Base-by-base conservation (phyloP, 2,797 vertebrate species). In the Rhodeus uyekii region DNA sequence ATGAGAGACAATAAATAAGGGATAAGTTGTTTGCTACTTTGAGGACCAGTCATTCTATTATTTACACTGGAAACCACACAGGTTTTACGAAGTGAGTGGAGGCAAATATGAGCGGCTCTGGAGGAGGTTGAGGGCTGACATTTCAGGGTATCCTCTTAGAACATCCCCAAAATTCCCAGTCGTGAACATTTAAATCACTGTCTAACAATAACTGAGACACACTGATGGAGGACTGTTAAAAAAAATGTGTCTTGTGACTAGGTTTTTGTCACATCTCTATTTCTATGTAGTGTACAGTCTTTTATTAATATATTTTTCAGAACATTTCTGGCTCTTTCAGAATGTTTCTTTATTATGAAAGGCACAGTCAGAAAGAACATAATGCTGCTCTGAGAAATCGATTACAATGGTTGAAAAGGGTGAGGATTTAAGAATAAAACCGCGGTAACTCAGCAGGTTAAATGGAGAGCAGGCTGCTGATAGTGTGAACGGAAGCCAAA, bases 11-110 rank as follows among this genome's bases (percentile, higher is more conserved):
- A 92, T 91, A 90, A 93, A 94, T 90, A 93, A 91, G 89, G 91
- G 88, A 93, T 93, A 91, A 91, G 90, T 89, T 91, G 90, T 93
- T 93, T 91, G 89, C 87, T 94, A 91, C 92, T 94, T 91, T 92
- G 88, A 79, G 83, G 91, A 92, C 90, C 91, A 90, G 92, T 92
- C 90, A 85, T 93, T 94, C 91, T 92, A 92, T 94, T 93, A 93
- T 94, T 92, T 91, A 93, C 87, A 83, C 60, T 81, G 50, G 87
- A 87, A 90, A 88, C 87, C 89, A 72, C 83, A 77, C 72, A 78
- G 65, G 76, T 60, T 58, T 65, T 74, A 63, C 24, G 27, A 61
- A 48, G 39, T 36, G 74, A 39, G 55, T 55, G 34, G 60, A 55
- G 55, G 44, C 68, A 72, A 72, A 78, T 74, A 64, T 65, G 76